Evolutionary conservation across 2,888 invertebrate species (phyloP), one percentile per base, ranked within the genome.

Genomic region (Thalpophila matura): DNA sequence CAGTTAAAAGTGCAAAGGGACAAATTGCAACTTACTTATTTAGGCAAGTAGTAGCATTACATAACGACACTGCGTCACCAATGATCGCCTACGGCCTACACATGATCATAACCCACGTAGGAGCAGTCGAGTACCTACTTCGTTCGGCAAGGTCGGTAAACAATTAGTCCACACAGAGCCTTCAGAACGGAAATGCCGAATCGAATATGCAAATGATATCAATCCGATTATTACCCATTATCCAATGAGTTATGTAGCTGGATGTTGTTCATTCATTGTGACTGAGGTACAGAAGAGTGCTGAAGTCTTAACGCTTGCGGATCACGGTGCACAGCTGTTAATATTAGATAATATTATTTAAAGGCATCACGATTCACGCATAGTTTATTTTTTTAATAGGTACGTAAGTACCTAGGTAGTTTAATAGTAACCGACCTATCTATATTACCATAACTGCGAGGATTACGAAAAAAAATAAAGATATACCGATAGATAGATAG

Each of bases 181-280:
- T 82, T 84, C 78, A 63, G 81, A 91, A 86, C 93, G 93, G 94
- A 94, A 94, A 94, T 87, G 88, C 89, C 90, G 90, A 89, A 89
- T 88, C 86, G 85, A 89, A 91, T 91, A 94, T 93, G 92, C 89
- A 90, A 93, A 93, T 91, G 71, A 69, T 79, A 89, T 88, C 85
- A 79, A 86, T 89, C 83, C 77, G 83, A 87, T 87, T 86, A 83
- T 81, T 79, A 74, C 71, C 84, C 80, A 86, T 84, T 85, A 84
- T 83, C 79, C 82, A 85, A 84, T 83, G 81, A 81, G 78, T 74
- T 83, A 82, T 83, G 81, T 81, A 83, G 83, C 83, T 75, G 51
- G 71, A 65, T 83, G 86, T 84, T 84, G 88, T 91, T 93, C 94
- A 94, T 94, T 94, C 93, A 94, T 91, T 89, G 89, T 85, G 78